phyloP scores from a whole-genome alignment of 2,888 invertebrate genomes.

The Drosophila anomelani region DNA sequence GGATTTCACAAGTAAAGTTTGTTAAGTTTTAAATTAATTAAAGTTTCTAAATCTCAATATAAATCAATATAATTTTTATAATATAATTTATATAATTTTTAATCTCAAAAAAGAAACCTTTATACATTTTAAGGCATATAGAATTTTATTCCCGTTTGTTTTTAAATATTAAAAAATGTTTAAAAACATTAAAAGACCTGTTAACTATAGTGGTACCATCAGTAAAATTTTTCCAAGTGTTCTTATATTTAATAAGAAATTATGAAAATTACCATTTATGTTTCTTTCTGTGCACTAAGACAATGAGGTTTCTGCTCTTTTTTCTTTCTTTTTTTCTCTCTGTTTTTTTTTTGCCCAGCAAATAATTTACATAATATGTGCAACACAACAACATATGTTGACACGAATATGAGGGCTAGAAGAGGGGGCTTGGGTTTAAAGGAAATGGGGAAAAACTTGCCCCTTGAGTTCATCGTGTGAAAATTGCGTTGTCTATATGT shows the following conservation, averaged over 20 bases:
- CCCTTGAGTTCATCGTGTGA: constrained; percentile 41
- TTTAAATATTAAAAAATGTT: not conserved
- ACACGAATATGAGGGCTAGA: constrained; percentile 60
- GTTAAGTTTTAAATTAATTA: not conserved
- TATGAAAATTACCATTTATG: not conserved
- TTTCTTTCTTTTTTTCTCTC: not conserved
- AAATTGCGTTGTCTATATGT: constrained; percentile 36
- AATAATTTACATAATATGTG: constrained; percentile 78
- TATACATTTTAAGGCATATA: not conserved
- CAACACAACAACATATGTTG: constrained; percentile 69
- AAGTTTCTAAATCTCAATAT: not conserved
- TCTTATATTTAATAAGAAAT: no score
- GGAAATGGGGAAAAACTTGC: constrained; percentile 9
- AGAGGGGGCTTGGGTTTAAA: constrained; percentile 4
- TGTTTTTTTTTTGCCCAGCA: constrained; percentile 55
- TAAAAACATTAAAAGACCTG: not conserved
- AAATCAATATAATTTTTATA: not conserved
- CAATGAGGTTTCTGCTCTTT: constrained; percentile 24
- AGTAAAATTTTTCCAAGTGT: not conserved
- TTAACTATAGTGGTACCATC: not conserved
- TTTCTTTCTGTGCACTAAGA: constrained; percentile 12
- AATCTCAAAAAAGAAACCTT: not conserved
- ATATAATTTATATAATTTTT: not conserved
- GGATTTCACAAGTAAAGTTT: not conserved
- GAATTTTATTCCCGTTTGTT: not conserved